These are phyloP conservation scores for Pristionchus japonicus DNA, from an alignment of 2,888 invertebrate genomes.

Conservation along the genomic window DNA sequence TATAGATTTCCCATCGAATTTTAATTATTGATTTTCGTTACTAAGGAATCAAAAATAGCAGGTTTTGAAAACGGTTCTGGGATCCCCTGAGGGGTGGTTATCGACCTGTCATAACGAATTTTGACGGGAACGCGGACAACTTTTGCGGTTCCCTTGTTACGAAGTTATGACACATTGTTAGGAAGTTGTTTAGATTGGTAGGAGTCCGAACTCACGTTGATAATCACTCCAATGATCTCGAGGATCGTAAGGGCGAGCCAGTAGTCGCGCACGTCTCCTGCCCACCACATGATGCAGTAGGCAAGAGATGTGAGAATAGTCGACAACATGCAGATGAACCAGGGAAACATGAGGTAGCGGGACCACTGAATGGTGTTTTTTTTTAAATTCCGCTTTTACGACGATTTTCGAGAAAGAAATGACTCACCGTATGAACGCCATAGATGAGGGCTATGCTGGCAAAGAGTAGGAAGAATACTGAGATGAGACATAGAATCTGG, in stretches of 20 bases:
- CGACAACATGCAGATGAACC: constrained; percentile 71
- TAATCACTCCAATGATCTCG: constrained; percentile 70
- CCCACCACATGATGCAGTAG: constrained; percentile 75
- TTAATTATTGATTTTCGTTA: no score
- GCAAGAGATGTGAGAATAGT: constrained; percentile 71
- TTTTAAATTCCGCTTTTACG: not conserved
- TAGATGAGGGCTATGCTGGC: constrained; percentile 72
- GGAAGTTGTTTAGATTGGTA: no score
- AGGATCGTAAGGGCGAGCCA: constrained; percentile 74
- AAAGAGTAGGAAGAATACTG: constrained; percentile 74
- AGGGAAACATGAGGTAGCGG: constrained; percentile 72
- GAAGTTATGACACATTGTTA: no score
- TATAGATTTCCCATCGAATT: no score
- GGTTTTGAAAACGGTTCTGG: no score
- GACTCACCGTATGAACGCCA: constrained; percentile 71
- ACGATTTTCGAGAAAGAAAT: not conserved
- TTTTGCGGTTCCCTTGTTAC: no score
- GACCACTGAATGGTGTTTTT: constrained; percentile 62
- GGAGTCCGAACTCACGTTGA: constrained; percentile 73
- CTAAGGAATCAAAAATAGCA: no score
- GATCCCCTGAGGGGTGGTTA: no score
- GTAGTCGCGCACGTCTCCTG: constrained; percentile 74
- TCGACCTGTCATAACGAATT: no score
- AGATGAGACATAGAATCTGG: constrained; percentile 73
- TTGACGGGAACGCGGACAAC: no score